Conservation (phyloP, 2,797 vertebrate species). For the Pangasius krempfi region DNA sequence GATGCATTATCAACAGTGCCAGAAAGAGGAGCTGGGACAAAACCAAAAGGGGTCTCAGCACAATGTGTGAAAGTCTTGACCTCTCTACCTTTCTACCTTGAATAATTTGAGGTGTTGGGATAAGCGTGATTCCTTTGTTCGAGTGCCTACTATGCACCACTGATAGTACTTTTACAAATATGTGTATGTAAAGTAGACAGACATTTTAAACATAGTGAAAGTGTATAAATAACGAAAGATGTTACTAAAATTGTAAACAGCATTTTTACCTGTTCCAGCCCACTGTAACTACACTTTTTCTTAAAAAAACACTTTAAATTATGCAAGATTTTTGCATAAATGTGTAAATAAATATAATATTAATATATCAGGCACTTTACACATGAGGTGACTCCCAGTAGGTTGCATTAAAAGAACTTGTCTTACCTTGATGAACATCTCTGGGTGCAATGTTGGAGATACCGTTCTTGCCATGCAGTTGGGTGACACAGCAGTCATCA, state of each 20-base stretch:
- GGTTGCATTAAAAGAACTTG: not conserved
- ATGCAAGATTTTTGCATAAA: not conserved
- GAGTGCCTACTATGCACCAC: not conserved
- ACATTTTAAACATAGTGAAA: not conserved
- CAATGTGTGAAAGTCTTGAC: constrained; percentile 66
- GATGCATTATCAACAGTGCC: constrained; percentile 15
- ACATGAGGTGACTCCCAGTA: not conserved
- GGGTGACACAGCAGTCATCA: constrained; percentile 86
- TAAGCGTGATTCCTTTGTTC: not conserved
- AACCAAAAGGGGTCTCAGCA: constrained; percentile 62
- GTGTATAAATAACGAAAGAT: not conserved
- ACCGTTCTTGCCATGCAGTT: constrained; percentile 87
- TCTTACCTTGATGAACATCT: constrained; percentile 89
- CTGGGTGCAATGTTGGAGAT: constrained; percentile 84
- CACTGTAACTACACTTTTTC: not conserved
- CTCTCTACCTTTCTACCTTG: constrained; percentile 51
- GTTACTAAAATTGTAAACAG: not conserved
- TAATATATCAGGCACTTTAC: no score
- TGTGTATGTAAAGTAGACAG: no score
- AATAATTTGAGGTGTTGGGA: not conserved
- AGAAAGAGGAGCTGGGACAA: constrained; percentile 55
- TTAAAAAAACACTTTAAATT: not conserved
- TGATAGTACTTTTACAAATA: not conserved
- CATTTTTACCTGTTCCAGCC: not conserved
- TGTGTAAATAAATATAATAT: not conserved